Evolutionary conservation across 37 sponge, comb jelly and placozoan genomes (phyloP), one percentile per base, ranked within the genome.

Genomic region (Diacarnus erythraeanus): DNA sequence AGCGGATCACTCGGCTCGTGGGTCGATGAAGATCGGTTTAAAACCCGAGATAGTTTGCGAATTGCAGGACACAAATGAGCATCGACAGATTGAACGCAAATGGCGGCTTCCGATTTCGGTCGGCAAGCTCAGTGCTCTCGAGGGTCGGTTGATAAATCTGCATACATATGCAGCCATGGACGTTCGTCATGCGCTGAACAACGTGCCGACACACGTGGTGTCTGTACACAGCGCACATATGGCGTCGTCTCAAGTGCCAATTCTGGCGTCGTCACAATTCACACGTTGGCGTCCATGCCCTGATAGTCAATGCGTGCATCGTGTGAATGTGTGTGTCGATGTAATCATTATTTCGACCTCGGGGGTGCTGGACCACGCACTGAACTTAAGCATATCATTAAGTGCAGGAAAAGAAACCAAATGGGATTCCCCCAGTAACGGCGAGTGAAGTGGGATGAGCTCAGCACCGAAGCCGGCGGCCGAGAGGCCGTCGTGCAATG

Each of bases 371-470:
- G 93, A 76, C 70, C 74, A 92, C 93, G 88, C 93, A 85, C 88
- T 92, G 92, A 91, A 87, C 70, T 91, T 91, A 91, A 90, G 91
- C 91, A 91, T 91, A 91, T 91, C 83, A 91, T 78, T 91, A 91
- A 91, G 92, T 84, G 92, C 87, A 91, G 87, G 91, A 90, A 86
- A 86, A 86, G 91, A 90, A 90, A 90, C 88, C 84, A 92, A 92
- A 88, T n/a, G 84, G 91, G 90, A 91, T 91, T 91, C 92, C 92
- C 92, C 42, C 82, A 91, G 87, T 87, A 91, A 81, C 87, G 92
- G 87, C 92, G 87, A 91, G 87, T 78, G 87, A 91, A 91, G 87
- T 47, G 92, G 92, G 92, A 91, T 87, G 40, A 91, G 92, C 92
- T 86, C 92, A 80, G 82, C 51, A 5, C 3, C 36, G 51, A 47